These are phyloP conservation scores for Diglossa cyanea DNA, from an alignment of 2,797 vertebrate species.

Conservation along the genomic window DNA sequence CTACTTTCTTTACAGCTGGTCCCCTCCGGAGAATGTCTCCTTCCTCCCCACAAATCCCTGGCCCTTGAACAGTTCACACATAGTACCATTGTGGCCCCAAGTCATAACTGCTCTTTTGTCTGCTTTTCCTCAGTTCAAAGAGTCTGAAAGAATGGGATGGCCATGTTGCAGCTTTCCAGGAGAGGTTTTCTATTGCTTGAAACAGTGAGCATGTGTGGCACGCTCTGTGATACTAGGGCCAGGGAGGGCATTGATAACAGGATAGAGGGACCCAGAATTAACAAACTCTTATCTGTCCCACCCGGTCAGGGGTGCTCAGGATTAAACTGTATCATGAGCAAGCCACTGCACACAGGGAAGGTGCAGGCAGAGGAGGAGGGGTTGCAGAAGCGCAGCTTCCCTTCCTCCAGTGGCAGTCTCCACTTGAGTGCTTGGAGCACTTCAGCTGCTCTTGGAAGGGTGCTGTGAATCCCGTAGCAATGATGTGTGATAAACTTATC, in stretches of 20 bases:
- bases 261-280: background rate
- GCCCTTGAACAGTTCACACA: background rate
- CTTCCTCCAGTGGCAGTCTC: background rate
- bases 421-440: background rate
- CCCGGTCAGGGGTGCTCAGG: background rate
- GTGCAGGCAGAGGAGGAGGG: background rate
- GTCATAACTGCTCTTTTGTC: background rate
- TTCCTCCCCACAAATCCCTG: background rate
- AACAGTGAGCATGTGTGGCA: background rate
- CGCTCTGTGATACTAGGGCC: accelerated
- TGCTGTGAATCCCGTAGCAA: background rate
- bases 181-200: background rate
- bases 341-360: background rate
- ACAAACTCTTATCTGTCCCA: background rate
- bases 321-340: background rate
- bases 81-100: background rate
- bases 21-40: background rate
- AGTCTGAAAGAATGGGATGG: background rate
- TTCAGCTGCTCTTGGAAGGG: background rate
- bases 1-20: background rate
- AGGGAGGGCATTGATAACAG: background rate
- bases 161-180: background rate
- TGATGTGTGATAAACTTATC: background rate
- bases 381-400: background rate
- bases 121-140: background rate